Conservation (phyloP, 2,888 invertebrate genomes). For the Spicauda simplicius region DNA sequence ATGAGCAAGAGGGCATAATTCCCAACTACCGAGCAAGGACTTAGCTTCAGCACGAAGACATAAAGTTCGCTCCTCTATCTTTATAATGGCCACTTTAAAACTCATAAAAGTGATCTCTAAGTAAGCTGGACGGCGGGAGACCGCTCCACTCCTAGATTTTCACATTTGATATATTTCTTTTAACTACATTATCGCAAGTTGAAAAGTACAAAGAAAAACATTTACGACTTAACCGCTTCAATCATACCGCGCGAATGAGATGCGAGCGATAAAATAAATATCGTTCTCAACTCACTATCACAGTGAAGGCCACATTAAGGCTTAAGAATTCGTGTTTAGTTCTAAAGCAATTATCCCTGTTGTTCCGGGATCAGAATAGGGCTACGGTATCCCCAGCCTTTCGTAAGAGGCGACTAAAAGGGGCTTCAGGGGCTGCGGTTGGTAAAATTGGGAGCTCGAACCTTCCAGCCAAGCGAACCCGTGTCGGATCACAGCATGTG, state of each 20-base stretch:
- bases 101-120: conserved; percentile 73
- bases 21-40: conserved; percentile 7
- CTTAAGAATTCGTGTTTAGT: too few species aligned
- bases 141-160: conserved; percentile 25
- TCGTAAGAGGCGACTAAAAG: too few species aligned
- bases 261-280: not conserved
- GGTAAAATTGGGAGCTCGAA: too few species aligned
- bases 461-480: too few species aligned
- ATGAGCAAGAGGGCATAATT: not conserved
- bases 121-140: conserved; percentile 47
- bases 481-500: too few species aligned
- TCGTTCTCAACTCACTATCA: too few species aligned
- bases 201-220: conserved; percentile 68
- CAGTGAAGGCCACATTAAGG: too few species aligned
- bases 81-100: conserved; percentile 79
- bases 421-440: too few species aligned
- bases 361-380: too few species aligned
- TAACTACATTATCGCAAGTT: conserved; percentile 38
- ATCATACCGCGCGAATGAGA: not conserved
- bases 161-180: conserved; percentile 24
- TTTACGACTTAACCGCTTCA: conserved; percentile 38
- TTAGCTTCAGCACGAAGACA: conserved; percentile 62
- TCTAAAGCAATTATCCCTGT: too few species aligned
- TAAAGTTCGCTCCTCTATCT: conserved; percentile 65
- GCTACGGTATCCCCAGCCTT: too few species aligned